Percentiles rank a stretch among this genome's conserved stretches.
phyloP scores from a whole-genome alignment of 2,113 vertebrate genomes.

The Synchiropus splendidus region DNA sequence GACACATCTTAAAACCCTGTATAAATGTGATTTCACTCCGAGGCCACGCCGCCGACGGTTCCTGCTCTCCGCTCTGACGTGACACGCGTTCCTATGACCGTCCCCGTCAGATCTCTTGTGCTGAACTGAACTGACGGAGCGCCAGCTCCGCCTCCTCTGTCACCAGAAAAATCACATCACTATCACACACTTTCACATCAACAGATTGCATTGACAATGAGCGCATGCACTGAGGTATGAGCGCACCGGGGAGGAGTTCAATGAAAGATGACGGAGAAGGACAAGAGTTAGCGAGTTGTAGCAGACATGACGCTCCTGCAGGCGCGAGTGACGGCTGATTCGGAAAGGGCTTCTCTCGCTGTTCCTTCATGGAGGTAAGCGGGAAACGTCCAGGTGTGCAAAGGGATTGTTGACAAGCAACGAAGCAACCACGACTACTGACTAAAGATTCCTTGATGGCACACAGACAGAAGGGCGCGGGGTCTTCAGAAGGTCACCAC shows the following conservation, averaged over 20 bases:
- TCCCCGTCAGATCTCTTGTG: conserved; percentile 28
- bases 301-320: conserved; percentile 19
- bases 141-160: conserved; percentile 44
- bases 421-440: too few species aligned
- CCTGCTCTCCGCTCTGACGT: conserved; percentile 22
- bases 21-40: conserved; percentile 45
- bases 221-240: conserved; percentile 36
- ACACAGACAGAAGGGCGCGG: too few species aligned
- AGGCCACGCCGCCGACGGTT: background rate
- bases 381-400: conserved; percentile 2
- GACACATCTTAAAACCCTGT: conserved; percentile 65
- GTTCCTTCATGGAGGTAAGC: conserved; percentile 1
- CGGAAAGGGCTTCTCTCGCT: conserved; percentile 4
- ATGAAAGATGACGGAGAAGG: background rate
- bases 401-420: conserved; percentile 10
- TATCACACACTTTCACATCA: conserved; percentile 33
- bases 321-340: background rate
- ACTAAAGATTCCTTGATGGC: too few species aligned
- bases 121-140: conserved; percentile 27
- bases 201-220: conserved; percentile 31
- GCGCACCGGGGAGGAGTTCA: conserved; percentile 14
- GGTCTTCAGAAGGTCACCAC: too few species aligned
- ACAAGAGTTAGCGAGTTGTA: conserved; percentile 14
- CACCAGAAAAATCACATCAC: conserved; percentile 22
- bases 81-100: conserved; percentile 28